Evolutionary conservation across 2,797 vertebrate species (phyloP), one percentile per base, ranked within the genome.

Genomic region (Xyrichtys novacula): DNA sequence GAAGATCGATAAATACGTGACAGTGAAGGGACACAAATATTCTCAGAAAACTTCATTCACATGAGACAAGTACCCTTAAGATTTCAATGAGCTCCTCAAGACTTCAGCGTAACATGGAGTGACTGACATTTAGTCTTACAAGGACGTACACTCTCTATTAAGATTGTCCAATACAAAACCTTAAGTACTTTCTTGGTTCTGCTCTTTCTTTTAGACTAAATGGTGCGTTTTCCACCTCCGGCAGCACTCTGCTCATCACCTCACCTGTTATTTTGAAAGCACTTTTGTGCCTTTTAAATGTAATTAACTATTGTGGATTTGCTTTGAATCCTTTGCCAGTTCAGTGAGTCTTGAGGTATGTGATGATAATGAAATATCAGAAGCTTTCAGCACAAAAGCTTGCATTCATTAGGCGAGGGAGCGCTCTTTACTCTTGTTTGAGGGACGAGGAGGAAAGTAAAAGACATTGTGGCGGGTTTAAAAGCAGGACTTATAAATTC

Each of bases 281-380:
- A 71, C 63, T 74, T 61, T 26, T 17, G 17, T 52, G 69, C 25
- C 0, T 4, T 15, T 26, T 38, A 56, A 52, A 64, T 59, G 53
- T 67, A 80, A 83, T 65, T 68, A 76, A 55, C 32, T 66, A 53
- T 66, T 69, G 59, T 78, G 6, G 7, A 40, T 44, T 81, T 11
- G 11, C 58, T 59, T 63, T 58, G 64, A 82, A 80, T 38, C 57
- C 34, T 17, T 63, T 2, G 1, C 48, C 48, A 14, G 26, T 28
- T 44, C 53, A 8, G 12, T 7, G 40, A 63, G 42, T 61, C 52
- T 65, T 8, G n/a, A 55, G 62, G 42, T 43, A 49, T 61, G 52
- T 5, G 39, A 46, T 10, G 39, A 63, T 22, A 16, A 73, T 49
- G 55, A 74, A 60, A 49, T 44, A 50, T 48, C 34, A 66, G 26